Percentiles rank a stretch among this genome's conserved stretches.
Evolutionary conservation across 2,888 invertebrate genomes (phyloP).

Genomic region (Eupithecia pulchellata): DNA sequence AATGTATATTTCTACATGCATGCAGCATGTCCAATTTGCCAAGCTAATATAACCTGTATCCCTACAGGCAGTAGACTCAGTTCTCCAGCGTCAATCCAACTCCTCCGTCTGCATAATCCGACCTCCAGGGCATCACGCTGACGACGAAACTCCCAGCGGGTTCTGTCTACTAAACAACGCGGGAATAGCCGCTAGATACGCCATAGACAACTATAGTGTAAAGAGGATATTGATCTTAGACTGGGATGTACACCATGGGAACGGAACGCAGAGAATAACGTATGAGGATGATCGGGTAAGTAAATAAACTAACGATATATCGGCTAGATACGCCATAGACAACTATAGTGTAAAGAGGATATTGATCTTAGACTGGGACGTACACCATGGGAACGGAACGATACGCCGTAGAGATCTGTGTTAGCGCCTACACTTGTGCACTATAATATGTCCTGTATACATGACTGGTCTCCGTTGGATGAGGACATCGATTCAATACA

Average conservation of each 20-base stretch:
- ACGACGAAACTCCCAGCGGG: slow-evolving; percentile 90
- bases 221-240: slow-evolving; percentile 91
- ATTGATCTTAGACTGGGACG: slow-evolving; percentile 96
- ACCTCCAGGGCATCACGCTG: slow-evolving; percentile 97
- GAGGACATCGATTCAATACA: too few relatives aligned
- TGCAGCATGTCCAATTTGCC: neutral
- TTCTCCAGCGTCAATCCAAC: slow-evolving; percentile 86
- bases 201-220: slow-evolving; percentile 85
- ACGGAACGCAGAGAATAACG: slow-evolving; percentile 94
- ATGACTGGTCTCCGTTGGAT: too few relatives aligned
- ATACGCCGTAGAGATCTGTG: too few relatives aligned
- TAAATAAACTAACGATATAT: slow-evolving; percentile 85
- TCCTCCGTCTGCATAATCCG: slow-evolving; percentile 93
- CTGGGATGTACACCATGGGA: slow-evolving; percentile 99
- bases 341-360: slow-evolving; percentile 85
- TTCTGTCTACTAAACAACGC: slow-evolving; percentile 97
- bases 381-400: slow-evolving; percentile 98
- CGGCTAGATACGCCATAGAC: slow-evolving; percentile 90
- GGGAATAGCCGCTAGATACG: slow-evolving; percentile 92
- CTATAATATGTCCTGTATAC: too few relatives aligned
- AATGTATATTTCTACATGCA: neutral
- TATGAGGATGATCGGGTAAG: slow-evolving; percentile 85
- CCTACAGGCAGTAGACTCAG: slow-evolving; percentile 87
- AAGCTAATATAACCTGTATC: slow-evolving; percentile 14
- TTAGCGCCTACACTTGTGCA: too few relatives aligned